Evolutionary conservation across 2,888 invertebrate genomes (phyloP).

Genomic region (Argyra leucocephala): DNA sequence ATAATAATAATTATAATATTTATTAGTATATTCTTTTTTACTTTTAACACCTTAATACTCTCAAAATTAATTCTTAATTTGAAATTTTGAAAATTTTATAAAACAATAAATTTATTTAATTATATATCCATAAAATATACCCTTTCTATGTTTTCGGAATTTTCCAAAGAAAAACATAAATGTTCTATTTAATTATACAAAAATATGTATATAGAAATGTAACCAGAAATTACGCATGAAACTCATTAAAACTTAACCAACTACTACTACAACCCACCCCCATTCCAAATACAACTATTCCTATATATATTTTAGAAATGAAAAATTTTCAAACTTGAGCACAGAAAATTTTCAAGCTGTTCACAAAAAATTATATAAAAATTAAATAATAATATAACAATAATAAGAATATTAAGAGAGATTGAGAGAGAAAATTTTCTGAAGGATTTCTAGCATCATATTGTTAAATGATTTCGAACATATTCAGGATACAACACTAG

Average conservation of each 20-base stretch:
- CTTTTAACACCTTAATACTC: no score
- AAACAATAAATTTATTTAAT: no score
- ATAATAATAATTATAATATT: no score
- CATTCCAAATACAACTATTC: not conserved
- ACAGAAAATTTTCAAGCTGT: not conserved
- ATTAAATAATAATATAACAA: not conserved
- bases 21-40: no score
- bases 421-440: not conserved
- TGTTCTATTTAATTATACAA: no score
- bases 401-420: not conserved
- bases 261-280: not conserved
- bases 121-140: no score
- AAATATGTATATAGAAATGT: not conserved
- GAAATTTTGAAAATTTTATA: no score
- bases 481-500: not conserved
- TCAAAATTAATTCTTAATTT: no score
- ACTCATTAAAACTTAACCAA: constrained; percentile 2
- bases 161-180: no score
- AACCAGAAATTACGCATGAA: not conserved
- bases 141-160: no score
- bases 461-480: not conserved
- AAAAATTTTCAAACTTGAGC: not conserved
- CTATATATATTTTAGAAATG: not conserved
- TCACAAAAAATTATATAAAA: not conserved
- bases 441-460: not conserved